Evolutionary conservation across 2,113 vertebrate species (phyloP), one percentile per base, ranked within the genome.

Genomic region (Cygnus atratus): DNA sequence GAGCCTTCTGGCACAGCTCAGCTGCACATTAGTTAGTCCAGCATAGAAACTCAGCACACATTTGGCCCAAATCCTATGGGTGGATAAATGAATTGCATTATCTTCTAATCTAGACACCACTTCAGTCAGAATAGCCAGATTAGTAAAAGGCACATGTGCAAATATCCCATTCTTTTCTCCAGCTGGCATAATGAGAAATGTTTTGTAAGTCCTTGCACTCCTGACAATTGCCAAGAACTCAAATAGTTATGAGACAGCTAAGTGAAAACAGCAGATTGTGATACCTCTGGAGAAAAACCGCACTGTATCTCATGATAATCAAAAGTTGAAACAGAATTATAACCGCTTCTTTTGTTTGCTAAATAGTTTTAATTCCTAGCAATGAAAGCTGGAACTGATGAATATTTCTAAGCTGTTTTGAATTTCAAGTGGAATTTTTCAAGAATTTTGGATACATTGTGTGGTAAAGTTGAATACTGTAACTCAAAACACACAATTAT

Each of bases 351-450:
- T 93, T 78, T 92, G 75, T 93, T 90, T 92, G 80, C 41, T 94
- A 93, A 67, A 88, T 29, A 92, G 55, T 61, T 93, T 93, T 75
- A 81, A 81, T 85, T 63, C 85, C 67, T 84, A 3, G 3, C 20
- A 68, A 59, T 39, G 58, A 89, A 80, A 90, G 88, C 6, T 71
- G 41, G 37, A 94, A 61, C 59, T 94, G 92, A 91, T 73, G 81
- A 95, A 74, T 63, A 63, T 88, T 95, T 48, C 71, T 73, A 80
- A 88, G 7, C 50, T 88, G 92, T 86, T 96, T 86, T 6, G 3
- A 86, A 97, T 94, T 96, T 96, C 79, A 68, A 63, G 72, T 57
- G 46, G 75, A 93, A 92, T 92, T 92, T 71, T 79, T 79, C 75
- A 96, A 93, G 68, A 90, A 83, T 90, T 91, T 62, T 88, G 81